Evolutionary conservation across 2,113 vertebrate genomes (phyloP).

Genomic region (Otus sunia): DNA sequence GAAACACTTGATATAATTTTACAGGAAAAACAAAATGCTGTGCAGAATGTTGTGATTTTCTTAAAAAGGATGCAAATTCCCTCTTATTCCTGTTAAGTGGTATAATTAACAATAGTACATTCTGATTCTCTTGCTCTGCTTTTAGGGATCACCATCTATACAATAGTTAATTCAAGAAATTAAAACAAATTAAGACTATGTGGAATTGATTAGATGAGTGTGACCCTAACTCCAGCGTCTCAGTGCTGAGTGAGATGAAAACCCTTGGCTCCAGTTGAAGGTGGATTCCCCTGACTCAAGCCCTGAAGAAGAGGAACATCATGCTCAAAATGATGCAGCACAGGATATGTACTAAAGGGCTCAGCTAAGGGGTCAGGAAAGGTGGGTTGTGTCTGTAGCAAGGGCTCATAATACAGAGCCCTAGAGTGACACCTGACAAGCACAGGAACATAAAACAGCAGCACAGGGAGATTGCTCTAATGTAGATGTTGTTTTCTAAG

Average conservation of each 20-base stretch:
- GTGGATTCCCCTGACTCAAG: not conserved
- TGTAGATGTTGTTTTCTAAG: not conserved
- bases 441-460: not conserved
- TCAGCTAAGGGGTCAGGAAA: not conserved
- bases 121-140: not conserved
- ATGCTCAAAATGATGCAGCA: not conserved
- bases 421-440: not conserved
- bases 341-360: not conserved
- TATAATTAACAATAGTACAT: not conserved
- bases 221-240: not conserved
- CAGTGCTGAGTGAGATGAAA: not conserved
- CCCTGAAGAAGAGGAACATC: not conserved
- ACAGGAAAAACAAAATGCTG: not conserved
- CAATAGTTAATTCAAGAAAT: not conserved
- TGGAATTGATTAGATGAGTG: not conserved
- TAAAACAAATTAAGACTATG: not conserved
- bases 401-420: not conserved
- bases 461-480: not conserved
- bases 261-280: not conserved
- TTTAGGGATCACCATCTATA: not conserved
- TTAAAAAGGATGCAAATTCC: not conserved
- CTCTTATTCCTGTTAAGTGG: not conserved
- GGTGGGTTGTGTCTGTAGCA: not conserved
- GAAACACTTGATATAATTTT: not conserved
- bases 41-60: not conserved